Evolutionary conservation across 2,113 vertebrate species (phyloP).

Genomic region (Vanacampus margaritifer): DNA sequence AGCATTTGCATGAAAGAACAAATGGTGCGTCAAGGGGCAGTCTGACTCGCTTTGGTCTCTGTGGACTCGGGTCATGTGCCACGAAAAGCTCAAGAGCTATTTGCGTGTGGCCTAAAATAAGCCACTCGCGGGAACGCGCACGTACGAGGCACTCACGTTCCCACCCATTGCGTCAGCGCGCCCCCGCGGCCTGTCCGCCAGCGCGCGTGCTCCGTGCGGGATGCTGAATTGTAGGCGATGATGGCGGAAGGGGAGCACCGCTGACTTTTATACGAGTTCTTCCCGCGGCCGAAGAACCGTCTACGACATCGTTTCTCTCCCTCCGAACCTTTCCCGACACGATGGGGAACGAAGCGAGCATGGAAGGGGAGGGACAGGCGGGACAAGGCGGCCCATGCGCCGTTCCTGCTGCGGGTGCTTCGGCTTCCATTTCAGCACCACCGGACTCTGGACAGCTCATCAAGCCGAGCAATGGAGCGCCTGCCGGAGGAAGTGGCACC

Average conservation of each 20-base stretch:
- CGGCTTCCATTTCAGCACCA: constrained; percentile 81
- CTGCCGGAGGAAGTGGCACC: constrained; percentile 68
- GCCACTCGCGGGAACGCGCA: constrained; percentile 50
- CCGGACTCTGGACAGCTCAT: constrained; percentile 78
- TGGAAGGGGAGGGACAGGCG: constrained; percentile 73
- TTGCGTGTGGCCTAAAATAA: constrained; percentile 42
- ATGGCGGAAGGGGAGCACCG: constrained; percentile 79
- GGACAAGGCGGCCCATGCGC: constrained; percentile 68
- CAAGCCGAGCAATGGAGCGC: constrained; percentile 79
- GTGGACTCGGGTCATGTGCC: constrained; percentile 26
- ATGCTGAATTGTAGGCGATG: constrained; percentile 78
- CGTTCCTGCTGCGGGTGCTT: constrained; percentile 68
- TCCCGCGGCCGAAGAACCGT: constrained; percentile 57
- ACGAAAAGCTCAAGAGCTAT: constrained; percentile 6
- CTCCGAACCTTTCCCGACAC: constrained; percentile 55
- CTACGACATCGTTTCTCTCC: constrained; percentile 59
- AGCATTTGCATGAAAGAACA: not conserved
- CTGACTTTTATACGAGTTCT: constrained; percentile 72
- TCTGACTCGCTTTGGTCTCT: constrained; percentile 10
- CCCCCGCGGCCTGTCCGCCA: constrained; percentile 59
- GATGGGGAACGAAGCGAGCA: constrained; percentile 80
- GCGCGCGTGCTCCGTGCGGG: constrained; percentile 74
- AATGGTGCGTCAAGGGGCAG: not conserved
- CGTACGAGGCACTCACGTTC: constrained; percentile 47
- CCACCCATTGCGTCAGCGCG: constrained; percentile 71